A percentile compares a stretch with the other conserved stretches of the same genome.
These are phyloP conservation scores for Gnathonemus echidnorhynchus DNA, from an alignment of 2,113 vertebrate species.

Conservation along the genomic window DNA sequence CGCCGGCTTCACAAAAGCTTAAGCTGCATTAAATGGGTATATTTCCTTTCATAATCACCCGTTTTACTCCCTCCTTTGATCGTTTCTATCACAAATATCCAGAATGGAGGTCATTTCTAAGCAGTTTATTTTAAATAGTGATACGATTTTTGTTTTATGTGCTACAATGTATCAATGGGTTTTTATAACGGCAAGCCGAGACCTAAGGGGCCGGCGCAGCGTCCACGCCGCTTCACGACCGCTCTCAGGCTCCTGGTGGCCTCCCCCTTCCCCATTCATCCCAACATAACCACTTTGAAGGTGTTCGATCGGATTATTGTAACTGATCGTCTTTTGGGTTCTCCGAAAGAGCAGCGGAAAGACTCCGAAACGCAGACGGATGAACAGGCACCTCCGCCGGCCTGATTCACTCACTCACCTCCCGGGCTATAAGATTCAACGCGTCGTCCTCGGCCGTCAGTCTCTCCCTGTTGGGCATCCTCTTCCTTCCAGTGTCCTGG, in stretches of 20 bases:
- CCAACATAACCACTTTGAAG: neutral
- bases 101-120: neutral
- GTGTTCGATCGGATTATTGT: neutral
- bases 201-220: neutral
- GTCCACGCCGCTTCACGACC: neutral
- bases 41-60: neutral
- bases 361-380: neutral
- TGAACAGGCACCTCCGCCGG: neutral
- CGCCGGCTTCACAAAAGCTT: neutral
- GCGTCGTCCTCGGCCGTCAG: constrained; percentile 84
- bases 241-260: neutral
- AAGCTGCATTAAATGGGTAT: neutral
- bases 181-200: neutral
- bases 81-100: neutral
- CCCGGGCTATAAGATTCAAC: constrained; percentile 79
- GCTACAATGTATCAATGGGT: neutral
- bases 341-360: neutral
- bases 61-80: neutral
- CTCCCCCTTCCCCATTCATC: neutral
- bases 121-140: neutral
- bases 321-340: neutral
- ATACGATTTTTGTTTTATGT: neutral
- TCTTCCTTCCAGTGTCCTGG: constrained; percentile 76
- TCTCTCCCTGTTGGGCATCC: constrained; percentile 75
- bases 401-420: constrained; percentile 63